Evolutionary conservation across 2,113 vertebrate genomes (phyloP).

Genomic region (Picathartes gymnocephalus): DNA sequence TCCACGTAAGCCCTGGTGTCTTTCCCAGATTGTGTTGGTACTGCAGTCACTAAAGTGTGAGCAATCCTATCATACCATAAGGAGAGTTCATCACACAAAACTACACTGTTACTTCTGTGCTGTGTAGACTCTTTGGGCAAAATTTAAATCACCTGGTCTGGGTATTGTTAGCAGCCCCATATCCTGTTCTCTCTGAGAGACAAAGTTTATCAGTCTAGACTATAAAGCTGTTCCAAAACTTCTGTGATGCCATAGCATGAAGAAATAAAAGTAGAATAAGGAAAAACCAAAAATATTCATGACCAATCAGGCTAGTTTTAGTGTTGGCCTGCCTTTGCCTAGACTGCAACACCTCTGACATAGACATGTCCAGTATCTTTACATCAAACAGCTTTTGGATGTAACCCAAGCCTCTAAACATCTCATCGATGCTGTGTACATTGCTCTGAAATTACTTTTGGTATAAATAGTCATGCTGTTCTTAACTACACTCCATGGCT

Average conservation of each 20-base stretch:
- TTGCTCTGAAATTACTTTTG: neutral
- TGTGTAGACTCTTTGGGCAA: neutral
- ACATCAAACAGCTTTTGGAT: neutral
- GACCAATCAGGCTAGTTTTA: neutral
- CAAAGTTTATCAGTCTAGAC: neutral
- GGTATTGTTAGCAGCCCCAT: neutral
- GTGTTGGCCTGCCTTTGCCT: neutral
- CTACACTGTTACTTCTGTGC: accelerated
- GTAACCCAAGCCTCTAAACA: neutral
- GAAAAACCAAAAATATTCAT: neutral
- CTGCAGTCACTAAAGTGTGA: neutral
- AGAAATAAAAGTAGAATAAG: neutral
- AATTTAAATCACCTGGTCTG: neutral
- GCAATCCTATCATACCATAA: neutral
- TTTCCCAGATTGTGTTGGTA: neutral
- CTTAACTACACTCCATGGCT: neutral
- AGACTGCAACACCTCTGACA: neutral
- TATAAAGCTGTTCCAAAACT: neutral
- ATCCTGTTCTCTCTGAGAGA: neutral
- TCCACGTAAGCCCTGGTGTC: neutral
- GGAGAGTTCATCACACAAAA: neutral
- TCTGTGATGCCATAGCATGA: neutral
- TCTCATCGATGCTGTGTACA: neutral
- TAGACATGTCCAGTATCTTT: neutral
- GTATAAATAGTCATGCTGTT: neutral